Percentiles rank a stretch among this genome's conserved stretches.
Conservation (phyloP, 2,888 invertebrate species). For the Troilus luridus region DNA sequence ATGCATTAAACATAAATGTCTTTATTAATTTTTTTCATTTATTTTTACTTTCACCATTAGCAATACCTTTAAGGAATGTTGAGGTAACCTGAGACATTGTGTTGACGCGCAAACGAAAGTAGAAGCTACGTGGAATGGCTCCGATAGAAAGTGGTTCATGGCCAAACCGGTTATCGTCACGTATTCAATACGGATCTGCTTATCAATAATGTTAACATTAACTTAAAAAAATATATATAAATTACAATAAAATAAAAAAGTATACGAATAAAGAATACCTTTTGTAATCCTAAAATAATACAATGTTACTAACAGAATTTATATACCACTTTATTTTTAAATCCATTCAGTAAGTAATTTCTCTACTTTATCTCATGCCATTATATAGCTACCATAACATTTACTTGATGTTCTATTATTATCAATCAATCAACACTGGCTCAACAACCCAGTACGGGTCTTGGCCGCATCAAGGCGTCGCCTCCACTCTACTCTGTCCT, state of each 20-base stretch:
- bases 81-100: background rate
- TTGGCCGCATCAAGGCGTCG: no score
- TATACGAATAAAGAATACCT: background rate
- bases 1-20: no score
- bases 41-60: background rate
- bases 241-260: background rate
- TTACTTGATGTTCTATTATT: no score
- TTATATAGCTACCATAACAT: no score
- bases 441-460: no score
- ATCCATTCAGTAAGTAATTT: no score
- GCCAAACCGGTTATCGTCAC: constrained; percentile 12
- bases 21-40: background rate
- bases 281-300: no score
- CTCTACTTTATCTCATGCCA: no score
- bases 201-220: background rate
- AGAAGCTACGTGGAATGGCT: constrained; percentile 9
- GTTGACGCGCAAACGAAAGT: background rate
- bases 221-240: background rate
- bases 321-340: no score
- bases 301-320: no score
- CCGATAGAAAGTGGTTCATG: constrained; percentile 21
- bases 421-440: no score
- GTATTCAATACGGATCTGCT: background rate
- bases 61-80: background rate
- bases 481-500: no score